Base-by-base conservation (phyloP, 2,113 vertebrate species). In the Centropus bengalensis region DNA sequence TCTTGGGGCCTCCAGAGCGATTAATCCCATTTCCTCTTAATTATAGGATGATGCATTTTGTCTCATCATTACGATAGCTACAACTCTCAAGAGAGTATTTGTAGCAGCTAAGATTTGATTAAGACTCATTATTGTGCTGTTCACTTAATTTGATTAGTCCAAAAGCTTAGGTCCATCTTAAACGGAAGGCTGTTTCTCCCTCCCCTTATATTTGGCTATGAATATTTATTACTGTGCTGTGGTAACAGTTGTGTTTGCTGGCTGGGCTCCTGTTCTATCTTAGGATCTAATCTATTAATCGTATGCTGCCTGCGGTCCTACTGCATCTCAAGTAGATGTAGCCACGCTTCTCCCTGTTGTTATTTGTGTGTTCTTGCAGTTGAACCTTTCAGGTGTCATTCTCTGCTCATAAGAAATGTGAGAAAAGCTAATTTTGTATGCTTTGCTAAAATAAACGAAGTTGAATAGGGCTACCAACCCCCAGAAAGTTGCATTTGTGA, bases 11-110 rank as follows among this genome's bases (percentile, higher is more conserved):
- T 92, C 60, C 68, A 10, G 27, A 58, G 42, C 74, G 59, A 84
- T 95, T 95, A 94, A 86, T 96, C 55, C 68, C 64, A 4, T 93
- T 88, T 56, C 75, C 91, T 59, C 51, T 93, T 96, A 81, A 88
- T 93, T 88, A 67, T 2, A 16, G 24, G 30, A 62, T 20, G 70
- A 45, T 77, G 51, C 30, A 8, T 79, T 67, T 73, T 69, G 30
- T 47, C 90, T 95, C 86, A 59, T 92, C 54, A 20, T 82, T 78
- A 52, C 24, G 68, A 21, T 75, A 52, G 82, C 71, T 89, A 9
- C 47, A 66, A 24, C 51, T 73, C 55, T 79, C 75, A 21, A 10
- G 89, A 67, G 90, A 44, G 67, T 84, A 11, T 94, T 95, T 78
- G 42, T 54, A 26, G 8, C 73, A 78, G 82, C 74, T 86, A 80